Percentiles rank a stretch among this genome's conserved stretches.
Conservation (phyloP, 2,113 vertebrate genomes). For the Hippocampus comes region DNA sequence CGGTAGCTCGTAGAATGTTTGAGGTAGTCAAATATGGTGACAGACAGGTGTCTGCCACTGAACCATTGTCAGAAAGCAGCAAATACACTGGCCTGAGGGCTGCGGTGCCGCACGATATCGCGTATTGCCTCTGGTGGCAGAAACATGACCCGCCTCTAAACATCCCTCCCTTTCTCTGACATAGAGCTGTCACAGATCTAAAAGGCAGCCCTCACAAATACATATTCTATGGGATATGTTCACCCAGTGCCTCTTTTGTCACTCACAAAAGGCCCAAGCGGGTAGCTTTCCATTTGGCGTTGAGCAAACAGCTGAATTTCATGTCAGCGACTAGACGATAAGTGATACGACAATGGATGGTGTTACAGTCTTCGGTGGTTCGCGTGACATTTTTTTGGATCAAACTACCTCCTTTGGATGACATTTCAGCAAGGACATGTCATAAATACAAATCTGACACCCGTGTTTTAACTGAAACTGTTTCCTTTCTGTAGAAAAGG, state of each 20-base stretch:
- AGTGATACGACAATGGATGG: constrained; percentile 40
- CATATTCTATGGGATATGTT: constrained; percentile 50
- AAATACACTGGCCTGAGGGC: constrained; percentile 36
- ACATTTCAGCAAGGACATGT: constrained; percentile 20
- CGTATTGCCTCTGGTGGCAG: constrained; percentile 50
- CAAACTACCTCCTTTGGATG: constrained; percentile 13
- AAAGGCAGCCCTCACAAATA: constrained; percentile 41
- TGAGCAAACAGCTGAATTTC: constrained; percentile 57
- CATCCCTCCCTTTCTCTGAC: constrained; percentile 32
- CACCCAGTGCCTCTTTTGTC: constrained; percentile 47
- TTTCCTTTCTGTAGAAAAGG: constrained; percentile 5
- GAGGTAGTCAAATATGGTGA: constrained; percentile 32
- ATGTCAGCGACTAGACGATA: constrained; percentile 39
- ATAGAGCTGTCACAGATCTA: constrained; percentile 37
- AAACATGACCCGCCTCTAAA: constrained; percentile 58
- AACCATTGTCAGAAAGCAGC: constrained; percentile 45
- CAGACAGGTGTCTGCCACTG: constrained; percentile 51
- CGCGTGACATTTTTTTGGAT: constrained; percentile 25
- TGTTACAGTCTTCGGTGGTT: constrained; percentile 36
- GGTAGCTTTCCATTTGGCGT: constrained; percentile 34
- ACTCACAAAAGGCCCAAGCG: constrained; percentile 47
- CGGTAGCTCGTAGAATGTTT: constrained; percentile 8
- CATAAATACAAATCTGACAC: constrained; percentile 9
- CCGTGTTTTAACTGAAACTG: constrained; percentile 3
- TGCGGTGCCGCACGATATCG: constrained; percentile 40